phyloP scores from a whole-genome alignment of 2,888 invertebrate genomes.

The Pycnomerus fuliginosus region DNA sequence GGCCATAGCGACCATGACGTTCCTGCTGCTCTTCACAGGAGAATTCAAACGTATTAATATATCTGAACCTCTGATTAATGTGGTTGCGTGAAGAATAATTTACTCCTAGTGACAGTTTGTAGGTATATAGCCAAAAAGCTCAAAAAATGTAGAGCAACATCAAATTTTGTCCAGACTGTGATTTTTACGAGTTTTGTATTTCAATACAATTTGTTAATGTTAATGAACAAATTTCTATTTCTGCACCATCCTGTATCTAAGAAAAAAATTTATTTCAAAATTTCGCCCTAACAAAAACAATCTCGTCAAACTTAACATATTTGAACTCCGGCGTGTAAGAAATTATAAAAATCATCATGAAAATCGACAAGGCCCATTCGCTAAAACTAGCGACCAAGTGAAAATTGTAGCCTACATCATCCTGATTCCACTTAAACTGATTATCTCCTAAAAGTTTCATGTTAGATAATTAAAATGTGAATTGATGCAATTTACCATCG shows the following conservation, averaged over 20 bases:
- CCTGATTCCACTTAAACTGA: slow-evolving; percentile 51
- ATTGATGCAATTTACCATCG: slow-evolving; percentile 8
- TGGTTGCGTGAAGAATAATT: too few relatives aligned
- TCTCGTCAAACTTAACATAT: slow-evolving; percentile 43
- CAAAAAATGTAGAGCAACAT: too few relatives aligned
- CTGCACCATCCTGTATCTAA: too few relatives aligned
- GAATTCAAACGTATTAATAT: slow-evolving; percentile 58
- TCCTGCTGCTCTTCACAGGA: slow-evolving; percentile 57
- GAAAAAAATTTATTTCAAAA: too few relatives aligned
- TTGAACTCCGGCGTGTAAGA: slow-evolving; percentile 60
- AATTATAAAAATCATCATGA: slow-evolving; percentile 57
- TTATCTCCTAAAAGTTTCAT: slow-evolving; percentile 24
- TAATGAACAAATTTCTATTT: too few relatives aligned
- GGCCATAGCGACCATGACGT: slow-evolving; percentile 55
- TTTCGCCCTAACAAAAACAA: slow-evolving; percentile 12
- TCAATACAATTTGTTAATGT: too few relatives aligned
- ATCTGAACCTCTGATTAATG: slow-evolving; percentile 44
- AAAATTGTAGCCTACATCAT: slow-evolving; percentile 58
- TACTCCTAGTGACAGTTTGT: too few relatives aligned
- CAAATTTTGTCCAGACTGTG: too few relatives aligned
- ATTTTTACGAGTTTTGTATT: too few relatives aligned
- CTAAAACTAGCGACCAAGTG: slow-evolving; percentile 59
- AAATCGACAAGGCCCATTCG: slow-evolving; percentile 61
- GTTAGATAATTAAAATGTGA: slow-evolving; percentile 1
- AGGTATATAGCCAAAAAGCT: too few relatives aligned